Evolutionary conservation across 2,113 vertebrate species (phyloP), one percentile per base, ranked within the genome.

Genomic region (Helogale parvula): DNA sequence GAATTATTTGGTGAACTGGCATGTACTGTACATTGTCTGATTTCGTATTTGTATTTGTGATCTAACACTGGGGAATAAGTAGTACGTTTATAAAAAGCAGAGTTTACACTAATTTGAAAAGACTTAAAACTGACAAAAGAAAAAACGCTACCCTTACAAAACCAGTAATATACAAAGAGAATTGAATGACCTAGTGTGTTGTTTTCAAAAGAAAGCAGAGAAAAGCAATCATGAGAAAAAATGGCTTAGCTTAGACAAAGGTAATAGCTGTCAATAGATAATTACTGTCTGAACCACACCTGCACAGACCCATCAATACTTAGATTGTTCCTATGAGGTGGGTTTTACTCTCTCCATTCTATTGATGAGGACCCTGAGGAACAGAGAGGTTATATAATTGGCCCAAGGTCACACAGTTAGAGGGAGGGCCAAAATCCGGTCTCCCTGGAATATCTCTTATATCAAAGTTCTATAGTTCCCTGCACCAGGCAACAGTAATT

Each of bases 21-120:
- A 54, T 45, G 2, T 31, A 23, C 1, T 31, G 3, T 66, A 72
- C 88, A 90, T 33, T 0, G 2, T 69, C 50, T 52, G 25, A 90
- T 76, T 96, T 96, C 68, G 50, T 15, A 91, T 85, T 27, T 88
- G 31, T 54, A 35, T 60, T 90, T 94, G 52, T 69, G 38, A 82
- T 79, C 52, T 91, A 76, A 25, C 50, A 60, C 45, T 84, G 33
- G 1, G 13, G 68, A 68, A 69, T 57, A 81, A 76, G 12, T 45
- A 74, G 6, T 35, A 10, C 2, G 45, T 74, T 96, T 72, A 77
- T 77, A 27, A 57, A 69, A 91, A 35, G 19, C 29, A 95, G 4
- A 68, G 47, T 31, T 83, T 77, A 54, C n/a, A 29, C 0, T 74
- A 66, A 79, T 47, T 95, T 82, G 7, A 60, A 88, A 96, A 74